Evolutionary conservation across 2,113 vertebrate species (phyloP), one percentile per base, ranked within the genome.

Genomic region (Ptilonorhynchus violaceus): DNA sequence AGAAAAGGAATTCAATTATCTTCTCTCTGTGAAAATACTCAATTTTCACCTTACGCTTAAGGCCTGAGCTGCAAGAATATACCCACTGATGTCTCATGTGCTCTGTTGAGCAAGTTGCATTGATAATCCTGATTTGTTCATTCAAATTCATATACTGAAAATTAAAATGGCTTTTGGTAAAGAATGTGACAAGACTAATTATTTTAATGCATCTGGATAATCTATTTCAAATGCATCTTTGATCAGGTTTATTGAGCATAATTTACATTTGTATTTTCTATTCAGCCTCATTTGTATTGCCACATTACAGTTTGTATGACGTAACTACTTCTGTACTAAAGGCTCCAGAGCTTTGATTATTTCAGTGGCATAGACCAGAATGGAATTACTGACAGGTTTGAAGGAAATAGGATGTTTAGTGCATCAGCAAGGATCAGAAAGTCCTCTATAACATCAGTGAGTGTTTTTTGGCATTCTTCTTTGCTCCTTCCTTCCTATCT

Each of bases 41-140:
- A 41, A 14, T 55, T 73, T 93, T 74, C 13, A 47, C 73, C 62
- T 74, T 23, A 70, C 53, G 21, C 39, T 84, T 56, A 64, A 92
- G 18, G 73, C 7, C 2, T 0, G 0, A 60, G 9, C 27, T 64
- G 18, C 33, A 73, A 53, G 6, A 74, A 63, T 59, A 55, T 35
- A 77, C 21, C 3, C 46, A 58, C 27, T 69, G 24, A 21, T 21
- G 37, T 56, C 59, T 89, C 21, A 13, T 50, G 21, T 55, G 63
- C 16, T 68, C 35, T 64, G 10, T 23, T 20, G 13, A 88, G 41
- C 6, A 56, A 73, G 13, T 39, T 87, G n/a, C 1, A 2, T 52
- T 66, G 19, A 33, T 60, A 68, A 77, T 50, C 41, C 14, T 42
- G 9, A 73, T 77, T 69, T 60, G 15, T 64, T 15, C 30, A 56